Conservation (phyloP, 2,888 invertebrate species). For the Eubasilissa splendida region DNA sequence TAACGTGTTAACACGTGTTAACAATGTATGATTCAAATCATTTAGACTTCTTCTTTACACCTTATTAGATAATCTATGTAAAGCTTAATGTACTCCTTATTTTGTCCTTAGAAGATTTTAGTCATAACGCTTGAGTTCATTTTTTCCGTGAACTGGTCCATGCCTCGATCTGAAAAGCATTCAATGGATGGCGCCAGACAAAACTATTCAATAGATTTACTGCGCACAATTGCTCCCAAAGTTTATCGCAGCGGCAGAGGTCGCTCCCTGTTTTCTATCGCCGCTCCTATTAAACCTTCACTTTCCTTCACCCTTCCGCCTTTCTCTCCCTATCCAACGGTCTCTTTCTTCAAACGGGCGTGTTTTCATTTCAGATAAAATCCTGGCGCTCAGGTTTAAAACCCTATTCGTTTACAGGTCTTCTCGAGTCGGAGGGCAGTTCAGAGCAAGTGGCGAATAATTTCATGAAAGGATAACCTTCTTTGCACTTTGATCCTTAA, state of each 20-base stretch:
- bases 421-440: background rate
- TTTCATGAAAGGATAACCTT: conserved; percentile 8
- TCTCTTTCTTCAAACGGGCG: conserved; percentile 4
- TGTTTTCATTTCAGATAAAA: conserved; percentile 39
- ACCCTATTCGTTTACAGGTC: conserved; percentile 11
- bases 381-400: conserved; percentile 1
- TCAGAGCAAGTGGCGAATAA: conserved; percentile 22
- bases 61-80: no score
- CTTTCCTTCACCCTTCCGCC: conserved; percentile 7
- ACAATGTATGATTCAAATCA: no score
- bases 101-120: background rate
- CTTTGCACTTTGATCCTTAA: background rate
- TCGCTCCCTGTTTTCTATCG: conserved; percentile 37
- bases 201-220: conserved; percentile 36
- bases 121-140: background rate
- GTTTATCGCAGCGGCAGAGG: conserved; percentile 31
- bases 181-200: conserved; percentile 30
- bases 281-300: conserved; percentile 28
- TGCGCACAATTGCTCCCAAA: conserved; percentile 29
- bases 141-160: background rate
- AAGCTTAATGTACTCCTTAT: no score
- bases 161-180: conserved; percentile 20
- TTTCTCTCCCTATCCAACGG: background rate
- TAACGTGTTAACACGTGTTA: no score
- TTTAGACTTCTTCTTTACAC: no score